Evolutionary conservation across 1,140 invertebrate species (phyloP), one percentile per base, ranked within the genome.

Genomic region (Hyles euphorbiae): DNA sequence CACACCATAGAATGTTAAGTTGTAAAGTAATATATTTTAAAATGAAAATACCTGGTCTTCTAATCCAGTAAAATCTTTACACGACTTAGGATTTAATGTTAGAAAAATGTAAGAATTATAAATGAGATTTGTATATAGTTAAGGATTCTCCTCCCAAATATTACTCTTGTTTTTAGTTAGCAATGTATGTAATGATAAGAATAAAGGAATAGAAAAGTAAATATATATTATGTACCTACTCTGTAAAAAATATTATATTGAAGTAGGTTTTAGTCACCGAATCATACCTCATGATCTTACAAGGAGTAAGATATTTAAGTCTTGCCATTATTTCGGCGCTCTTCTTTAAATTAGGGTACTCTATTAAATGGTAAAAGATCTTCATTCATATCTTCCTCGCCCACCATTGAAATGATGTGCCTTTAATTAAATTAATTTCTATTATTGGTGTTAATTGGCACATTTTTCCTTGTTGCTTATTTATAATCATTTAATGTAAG

Each of bases 1-100:
- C 80, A 82, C 56, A 82, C 83, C 34, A 81, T 88, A 53, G 77
- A 87, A 67, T 87, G 83, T 66, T 86, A 60, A 69, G 10, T 57
- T 52, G 36, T 34, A 34, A 56, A 36, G n/a, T 59, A 48, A 33
- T 52, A n/a, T 40, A 5, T 5, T 5, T 40, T 40, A 40, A 5
- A 40, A 40, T 1, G 36, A 40, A 40, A 8, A 5, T 40, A 40
- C 36, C 8, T 40, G 36, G 36, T 40, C 36, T 40, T 40, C 4
- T 40, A 8, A 40, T 40, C 36, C 8, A 22, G 22, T 1, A 22
- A 22, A 22, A 22, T 22, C 22, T 22, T 22, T 22, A 22, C 1
- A 22, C 22, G 22, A 22, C 22, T 22, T 22, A 22, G 22, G 22
- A 22, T 22, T 22, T 1, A 22, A 2, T 22, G 22, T 22, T 22